Conservation (phyloP, 2,797 vertebrate species). For the Arrhamphus sclerolepis region DNA sequence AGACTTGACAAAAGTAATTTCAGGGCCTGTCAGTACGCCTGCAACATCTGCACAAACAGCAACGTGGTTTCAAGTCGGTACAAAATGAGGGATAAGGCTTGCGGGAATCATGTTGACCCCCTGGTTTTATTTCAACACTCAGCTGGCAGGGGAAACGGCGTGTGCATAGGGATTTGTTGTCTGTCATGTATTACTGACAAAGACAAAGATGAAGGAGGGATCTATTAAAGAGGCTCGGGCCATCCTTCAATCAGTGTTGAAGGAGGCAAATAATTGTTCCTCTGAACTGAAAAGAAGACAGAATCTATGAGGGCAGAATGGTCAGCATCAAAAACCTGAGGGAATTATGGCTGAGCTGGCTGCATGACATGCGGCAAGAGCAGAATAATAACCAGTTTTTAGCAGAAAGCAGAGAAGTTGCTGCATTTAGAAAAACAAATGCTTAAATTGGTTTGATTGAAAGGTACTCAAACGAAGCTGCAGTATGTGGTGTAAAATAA, state of each 20-base stretch:
- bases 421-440: neutral
- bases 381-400: slow-evolving; percentile 48
- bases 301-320: slow-evolving; percentile 61
- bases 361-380: slow-evolving; percentile 43
- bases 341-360: slow-evolving; percentile 38
- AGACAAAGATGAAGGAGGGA: slow-evolving; percentile 39
- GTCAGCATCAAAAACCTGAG: slow-evolving; percentile 35
- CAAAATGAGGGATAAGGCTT: slow-evolving; percentile 47
- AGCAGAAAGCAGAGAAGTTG: neutral
- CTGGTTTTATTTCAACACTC: slow-evolving; percentile 32
- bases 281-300: slow-evolving; percentile 45
- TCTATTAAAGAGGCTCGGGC: slow-evolving; percentile 56
- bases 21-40: slow-evolving; percentile 39
- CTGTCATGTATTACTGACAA: slow-evolving; percentile 54
- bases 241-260: slow-evolving; percentile 43
- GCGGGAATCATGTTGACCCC: slow-evolving; percentile 49
- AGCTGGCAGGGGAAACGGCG: slow-evolving; percentile 19
- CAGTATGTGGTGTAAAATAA: neutral
- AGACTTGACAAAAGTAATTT: slow-evolving; percentile 64
- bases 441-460: too few relatives aligned
- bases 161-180: slow-evolving; percentile 55
- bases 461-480: neutral
- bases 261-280: slow-evolving; percentile 72
- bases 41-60: slow-evolving; percentile 37
- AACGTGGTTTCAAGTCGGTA: slow-evolving; percentile 39